Evolutionary conservation across 2,113 vertebrate genomes (phyloP).

Genomic region (Eidolon helvum): DNA sequence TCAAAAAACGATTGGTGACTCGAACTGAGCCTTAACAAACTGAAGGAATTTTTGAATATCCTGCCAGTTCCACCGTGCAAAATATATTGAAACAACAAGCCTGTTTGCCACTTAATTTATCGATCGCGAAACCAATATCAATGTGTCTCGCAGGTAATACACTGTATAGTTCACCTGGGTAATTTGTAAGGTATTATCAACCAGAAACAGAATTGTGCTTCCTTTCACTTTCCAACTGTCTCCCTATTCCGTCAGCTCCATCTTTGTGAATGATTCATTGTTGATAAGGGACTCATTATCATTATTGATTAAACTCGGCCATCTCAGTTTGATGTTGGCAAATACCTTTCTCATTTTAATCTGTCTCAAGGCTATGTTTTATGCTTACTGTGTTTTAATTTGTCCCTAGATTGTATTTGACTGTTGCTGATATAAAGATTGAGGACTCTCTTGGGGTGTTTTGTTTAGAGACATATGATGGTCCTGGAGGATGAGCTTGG

Average conservation of each 20-base stretch:
- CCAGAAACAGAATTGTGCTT: background rate
- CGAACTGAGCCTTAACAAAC: background rate
- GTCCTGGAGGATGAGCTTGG: background rate
- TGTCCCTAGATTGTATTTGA: slow-evolving; percentile 40
- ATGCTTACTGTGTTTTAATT: slow-evolving; percentile 52
- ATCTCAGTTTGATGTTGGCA: background rate
- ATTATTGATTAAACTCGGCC: slow-evolving; percentile 53
- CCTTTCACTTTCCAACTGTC: background rate
- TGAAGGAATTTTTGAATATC: background rate
- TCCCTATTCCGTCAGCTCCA: background rate
- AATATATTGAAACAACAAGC: background rate
- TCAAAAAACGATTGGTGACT: slow-evolving; percentile 13
- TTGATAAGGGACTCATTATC: slow-evolving; percentile 46
- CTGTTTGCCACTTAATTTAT: background rate
- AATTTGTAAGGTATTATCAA: background rate
- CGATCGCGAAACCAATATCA: background rate
- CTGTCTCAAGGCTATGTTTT: slow-evolving; percentile 48
- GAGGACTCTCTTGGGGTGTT: background rate
- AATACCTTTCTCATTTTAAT: slow-evolving; percentile 51
- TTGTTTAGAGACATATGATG: background rate
- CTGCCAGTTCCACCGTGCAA: background rate
- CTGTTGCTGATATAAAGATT: slow-evolving; percentile 21
- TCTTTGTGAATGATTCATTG: slow-evolving; percentile 27
- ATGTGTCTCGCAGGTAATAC: background rate
- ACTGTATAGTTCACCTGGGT: background rate